Percentiles rank a stretch among this genome's conserved stretches.
Conservation (phyloP, 1,140 invertebrate genomes). For the Drosophila baimaii region DNA sequence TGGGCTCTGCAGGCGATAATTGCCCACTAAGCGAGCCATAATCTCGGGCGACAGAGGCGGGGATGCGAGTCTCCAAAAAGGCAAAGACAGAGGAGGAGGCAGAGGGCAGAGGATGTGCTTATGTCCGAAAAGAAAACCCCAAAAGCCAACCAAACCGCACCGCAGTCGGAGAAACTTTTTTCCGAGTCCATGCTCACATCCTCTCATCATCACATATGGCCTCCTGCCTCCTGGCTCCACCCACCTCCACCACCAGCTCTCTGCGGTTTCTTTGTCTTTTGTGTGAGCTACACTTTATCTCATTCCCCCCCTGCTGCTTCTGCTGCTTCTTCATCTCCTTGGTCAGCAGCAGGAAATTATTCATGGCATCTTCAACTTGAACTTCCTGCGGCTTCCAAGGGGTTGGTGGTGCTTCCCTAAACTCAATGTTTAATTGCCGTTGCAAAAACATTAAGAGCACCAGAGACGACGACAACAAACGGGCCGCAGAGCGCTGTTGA, state of each 20-base stretch:
- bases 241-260: background rate
- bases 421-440: constrained; percentile 53
- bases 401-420: constrained; percentile 13
- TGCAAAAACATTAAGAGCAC: constrained; percentile 32
- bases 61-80: background rate
- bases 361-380: constrained; percentile 55
- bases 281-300: constrained; percentile 33
- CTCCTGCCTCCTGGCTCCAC: background rate
- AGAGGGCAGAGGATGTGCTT: constrained; percentile 3
- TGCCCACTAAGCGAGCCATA: constrained; percentile 76
- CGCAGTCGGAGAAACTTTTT: constrained; percentile 59
- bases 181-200: constrained; percentile 35
- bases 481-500: background rate
- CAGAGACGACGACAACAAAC: constrained; percentile 7
- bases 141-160: constrained; percentile 56
- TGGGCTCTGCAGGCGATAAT: constrained; percentile 78
- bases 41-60: constrained; percentile 42
- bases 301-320: background rate
- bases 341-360: constrained; percentile 50
- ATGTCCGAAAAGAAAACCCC: constrained; percentile 48
- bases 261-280: constrained; percentile 58
- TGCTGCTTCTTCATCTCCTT: constrained; percentile 4
- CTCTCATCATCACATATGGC: constrained; percentile 22
- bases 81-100: background rate
- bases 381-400: constrained; percentile 38